Base-by-base conservation (phyloP, 2,113 vertebrate species). In the Chloropsis hardwickii region DNA sequence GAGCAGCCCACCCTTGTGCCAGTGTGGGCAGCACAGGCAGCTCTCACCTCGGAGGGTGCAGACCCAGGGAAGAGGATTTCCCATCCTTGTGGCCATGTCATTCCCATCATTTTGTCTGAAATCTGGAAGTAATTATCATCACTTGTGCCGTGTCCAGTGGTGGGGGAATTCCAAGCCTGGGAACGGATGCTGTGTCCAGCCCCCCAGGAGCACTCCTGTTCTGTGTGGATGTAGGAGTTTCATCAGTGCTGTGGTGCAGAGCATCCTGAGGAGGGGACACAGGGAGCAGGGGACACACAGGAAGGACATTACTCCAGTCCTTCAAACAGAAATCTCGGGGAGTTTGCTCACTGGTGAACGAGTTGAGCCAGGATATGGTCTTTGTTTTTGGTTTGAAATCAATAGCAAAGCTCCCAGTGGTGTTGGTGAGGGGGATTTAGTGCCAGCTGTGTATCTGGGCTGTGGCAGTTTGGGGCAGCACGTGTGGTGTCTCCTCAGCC, bases 401-500 rank as follows among this genome's bases (percentile, higher is more conserved):
- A 48, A 29, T 8, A 29, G 20, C 64, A 66, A 51, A 84, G 56
- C 65, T 91, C 29, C 42, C 12, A 2, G 53, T 17, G 81, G 4
- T 51, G 20, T 27, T 40, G 69, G 8, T 54, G 24, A 33, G 51
- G 23, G 27, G 73, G 39, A 23, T 86, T 89, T 76, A 18, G 19
- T 0, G 1, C 1, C 10, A 37, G 64, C 14, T 47, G 51, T 73
- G 69, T 54, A 2, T 27, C 33, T 44, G 33, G 60, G 69, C 78
- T 60, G 39, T 3, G 61, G 16, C 11, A 24, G 42, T 50, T 50
- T 9, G 66, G 9, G 57, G 73, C 65, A 91, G 42, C 45, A 29
- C 0, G 0, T 18, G 40, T 0, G 14, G 29, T 0, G 0, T 77
- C 78, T 53, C 58, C 54, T 65, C 40, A 37, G 65, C 65, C 60